Conservation (phyloP, 2,888 invertebrate genomes). For the Blomia tropicalis region DNA sequence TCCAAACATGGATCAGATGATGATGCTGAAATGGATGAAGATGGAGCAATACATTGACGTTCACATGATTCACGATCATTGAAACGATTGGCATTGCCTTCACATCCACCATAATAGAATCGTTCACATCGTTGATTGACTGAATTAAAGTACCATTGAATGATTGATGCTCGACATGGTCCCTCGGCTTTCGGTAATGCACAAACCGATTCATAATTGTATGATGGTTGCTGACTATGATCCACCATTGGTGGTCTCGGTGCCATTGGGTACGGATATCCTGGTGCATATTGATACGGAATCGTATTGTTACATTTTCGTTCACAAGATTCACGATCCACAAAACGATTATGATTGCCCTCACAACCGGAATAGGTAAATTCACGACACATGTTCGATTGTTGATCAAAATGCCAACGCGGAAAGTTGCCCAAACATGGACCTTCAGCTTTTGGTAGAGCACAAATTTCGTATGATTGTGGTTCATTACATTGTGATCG, state of each 20-base stretch:
- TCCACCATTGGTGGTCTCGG: neutral
- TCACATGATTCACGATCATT: conserved; percentile 19
- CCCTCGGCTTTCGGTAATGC: conserved; percentile 40
- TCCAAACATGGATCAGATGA: conserved; percentile 31
- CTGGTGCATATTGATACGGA: neutral
- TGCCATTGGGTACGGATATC: neutral
- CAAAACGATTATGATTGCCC: conserved; percentile 71
- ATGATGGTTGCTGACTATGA: neutral
- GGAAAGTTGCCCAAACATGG: conserved; percentile 61
- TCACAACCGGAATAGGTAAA: conserved; percentile 87
- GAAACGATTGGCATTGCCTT: conserved; percentile 72
- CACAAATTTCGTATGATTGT: conserved; percentile 23
- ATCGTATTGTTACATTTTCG: conserved; percentile 47
- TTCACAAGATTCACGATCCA: conserved; percentile 62
- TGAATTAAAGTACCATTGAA: conserved; percentile 69
- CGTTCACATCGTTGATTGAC: conserved; percentile 70
- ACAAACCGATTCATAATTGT: neutral
- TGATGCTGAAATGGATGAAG: neutral
- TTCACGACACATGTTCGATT: conserved; percentile 68
- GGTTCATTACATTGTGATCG: conserved; percentile 24
- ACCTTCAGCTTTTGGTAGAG: conserved; percentile 50
- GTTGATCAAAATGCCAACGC: conserved; percentile 67
- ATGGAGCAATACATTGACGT: conserved; percentile 6
- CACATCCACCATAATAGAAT: conserved; percentile 84
- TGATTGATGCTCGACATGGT: conserved; percentile 58